phyloP scores from a whole-genome alignment of 2,888 invertebrate species.

The Campoletis raptor region DNA sequence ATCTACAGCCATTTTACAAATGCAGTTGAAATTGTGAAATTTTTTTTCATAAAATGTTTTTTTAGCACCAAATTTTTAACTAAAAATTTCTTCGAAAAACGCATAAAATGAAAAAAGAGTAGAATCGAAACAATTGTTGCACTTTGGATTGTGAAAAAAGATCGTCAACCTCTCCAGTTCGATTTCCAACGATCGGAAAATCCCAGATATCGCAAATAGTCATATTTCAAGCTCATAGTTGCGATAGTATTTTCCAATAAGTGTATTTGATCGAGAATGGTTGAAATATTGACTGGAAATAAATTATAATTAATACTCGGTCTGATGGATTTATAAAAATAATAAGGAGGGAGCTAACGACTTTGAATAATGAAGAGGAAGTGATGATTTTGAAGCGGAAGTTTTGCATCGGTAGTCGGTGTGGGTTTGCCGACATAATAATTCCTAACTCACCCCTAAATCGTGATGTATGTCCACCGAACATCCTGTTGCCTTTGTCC shows the following conservation, averaged over 20 bases:
- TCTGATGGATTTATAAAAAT: background rate
- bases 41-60: too few relatives aligned
- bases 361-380: conserved; percentile 8
- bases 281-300: background rate
- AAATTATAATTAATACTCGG: background rate
- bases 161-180: too few relatives aligned
- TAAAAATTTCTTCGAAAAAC: too few relatives aligned
- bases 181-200: too few relatives aligned
- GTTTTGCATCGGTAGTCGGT: conserved; percentile 26
- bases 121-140: background rate
- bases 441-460: conserved; percentile 37
- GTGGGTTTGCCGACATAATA: conserved; percentile 17
- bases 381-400: conserved; percentile 49
- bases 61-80: too few relatives aligned
- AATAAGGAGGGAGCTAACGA: background rate
- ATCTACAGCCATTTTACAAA: background rate
- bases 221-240: background rate
- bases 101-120: too few relatives aligned
- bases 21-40: too few relatives aligned
- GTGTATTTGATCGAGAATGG: background rate
- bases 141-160: too few relatives aligned
- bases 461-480: conserved; percentile 24
- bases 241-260: background rate
- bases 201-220: too few relatives aligned
- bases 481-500: conserved; percentile 41